Percentiles rank a stretch among this genome's conserved stretches.
phyloP scores from a whole-genome alignment of 2,888 invertebrate species.

The Vanessa cardui region DNA sequence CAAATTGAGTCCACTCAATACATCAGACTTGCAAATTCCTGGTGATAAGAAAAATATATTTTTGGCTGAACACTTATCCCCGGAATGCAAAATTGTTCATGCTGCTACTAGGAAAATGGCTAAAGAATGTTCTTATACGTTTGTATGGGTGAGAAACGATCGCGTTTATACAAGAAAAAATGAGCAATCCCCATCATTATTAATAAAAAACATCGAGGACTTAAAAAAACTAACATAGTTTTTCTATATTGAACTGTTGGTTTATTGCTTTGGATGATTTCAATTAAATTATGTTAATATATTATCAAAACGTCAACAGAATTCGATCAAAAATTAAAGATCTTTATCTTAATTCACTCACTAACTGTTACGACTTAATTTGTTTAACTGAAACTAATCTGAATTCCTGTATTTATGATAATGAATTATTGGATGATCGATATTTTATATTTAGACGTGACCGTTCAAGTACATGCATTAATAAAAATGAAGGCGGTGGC shows the following conservation, averaged over 20 bases:
- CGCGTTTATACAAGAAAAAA: conserved; percentile 12
- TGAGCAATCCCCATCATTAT: conserved; percentile 11
- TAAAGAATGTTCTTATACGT: no score
- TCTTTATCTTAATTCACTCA: conserved; percentile 8
- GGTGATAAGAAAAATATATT: no score
- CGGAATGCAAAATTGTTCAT: no score
- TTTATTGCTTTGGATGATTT: conserved; percentile 5
- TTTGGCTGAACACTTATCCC: no score
- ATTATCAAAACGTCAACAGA: conserved; percentile 23
- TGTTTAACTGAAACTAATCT: conserved; percentile 15
- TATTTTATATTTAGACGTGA: conserved; percentile 22
- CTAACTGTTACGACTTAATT: conserved; percentile 5
- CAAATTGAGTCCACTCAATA: no score
- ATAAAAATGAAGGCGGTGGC: conserved; percentile 25
- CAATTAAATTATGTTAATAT: conserved; percentile 8
- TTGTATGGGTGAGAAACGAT: conserved; percentile 18
- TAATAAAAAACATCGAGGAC: conserved; percentile 13
- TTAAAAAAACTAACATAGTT: conserved; percentile 6
- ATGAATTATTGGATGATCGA: conserved; percentile 15
- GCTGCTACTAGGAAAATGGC: no score
- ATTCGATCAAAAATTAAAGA: conserved; percentile 13
- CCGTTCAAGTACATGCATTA: conserved; percentile 16
- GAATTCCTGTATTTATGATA: conserved; percentile 6
- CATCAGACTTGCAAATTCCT: no score
- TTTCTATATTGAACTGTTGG: conserved; percentile 1